These are phyloP conservation scores for Physella acuta DNA, from an alignment of 1,140 invertebrate species.

Conservation along the genomic window DNA sequence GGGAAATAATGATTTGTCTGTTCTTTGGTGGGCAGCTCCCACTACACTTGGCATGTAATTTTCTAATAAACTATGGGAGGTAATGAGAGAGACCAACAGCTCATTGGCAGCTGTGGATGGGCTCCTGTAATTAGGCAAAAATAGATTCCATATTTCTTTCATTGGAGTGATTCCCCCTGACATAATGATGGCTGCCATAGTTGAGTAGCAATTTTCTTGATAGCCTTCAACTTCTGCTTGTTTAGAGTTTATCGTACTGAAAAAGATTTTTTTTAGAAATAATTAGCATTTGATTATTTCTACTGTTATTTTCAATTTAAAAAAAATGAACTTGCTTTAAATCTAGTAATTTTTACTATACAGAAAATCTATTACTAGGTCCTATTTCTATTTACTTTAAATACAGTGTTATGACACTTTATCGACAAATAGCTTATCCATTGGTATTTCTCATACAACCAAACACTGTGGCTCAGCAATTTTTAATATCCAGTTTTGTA, in stretches of 20 bases:
- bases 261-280: too few relatives aligned
- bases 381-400: too few relatives aligned
- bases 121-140: constrained; percentile 29
- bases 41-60: constrained; percentile 36
- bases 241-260: constrained; percentile 38
- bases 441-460: too few relatives aligned
- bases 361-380: too few relatives aligned
- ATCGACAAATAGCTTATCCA: too few relatives aligned
- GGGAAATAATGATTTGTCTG: constrained; percentile 24
- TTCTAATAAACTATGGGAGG: constrained; percentile 31
- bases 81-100: constrained; percentile 28
- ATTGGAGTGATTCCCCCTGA: constrained; percentile 19
- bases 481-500: too few relatives aligned
- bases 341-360: too few relatives aligned
- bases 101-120: constrained; percentile 29
- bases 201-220: constrained; percentile 28
- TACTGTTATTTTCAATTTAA: too few relatives aligned
- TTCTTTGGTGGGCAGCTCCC: constrained; percentile 15
- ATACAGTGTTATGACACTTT: too few relatives aligned
- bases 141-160: constrained; percentile 41
- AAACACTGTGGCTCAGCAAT: too few relatives aligned
- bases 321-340: too few relatives aligned
- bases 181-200: constrained; percentile 33
- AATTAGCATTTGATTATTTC: too few relatives aligned
- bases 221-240: constrained; percentile 34